Percentiles rank a stretch among this genome's conserved stretches.
Evolutionary conservation across 2,888 invertebrate species (phyloP).

Genomic region (Diadegma fenestrale): DNA sequence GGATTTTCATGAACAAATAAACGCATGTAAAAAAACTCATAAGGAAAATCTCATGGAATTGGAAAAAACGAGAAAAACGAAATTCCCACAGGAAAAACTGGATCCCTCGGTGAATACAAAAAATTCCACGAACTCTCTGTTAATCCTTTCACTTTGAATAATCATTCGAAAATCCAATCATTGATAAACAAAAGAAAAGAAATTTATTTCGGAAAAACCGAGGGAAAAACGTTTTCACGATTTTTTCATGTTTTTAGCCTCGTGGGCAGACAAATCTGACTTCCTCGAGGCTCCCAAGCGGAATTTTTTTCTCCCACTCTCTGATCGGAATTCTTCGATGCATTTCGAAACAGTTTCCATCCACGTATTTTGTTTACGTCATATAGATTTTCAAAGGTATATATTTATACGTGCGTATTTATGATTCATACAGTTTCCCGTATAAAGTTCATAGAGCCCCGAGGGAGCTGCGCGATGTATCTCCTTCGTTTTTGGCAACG

Average conservation of each 20-base stretch:
- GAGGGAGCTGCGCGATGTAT: slow-evolving; percentile 31
- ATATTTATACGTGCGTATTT: neutral
- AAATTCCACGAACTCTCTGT: neutral
- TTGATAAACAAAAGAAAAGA: neutral
- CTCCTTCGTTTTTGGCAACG: slow-evolving; percentile 38
- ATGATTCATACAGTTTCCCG: neutral
- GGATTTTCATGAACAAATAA: neutral
- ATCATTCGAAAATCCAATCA: neutral
- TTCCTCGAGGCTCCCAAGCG: neutral
- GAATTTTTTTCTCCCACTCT: neutral
- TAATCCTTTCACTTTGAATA: neutral
- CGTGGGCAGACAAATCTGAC: neutral
- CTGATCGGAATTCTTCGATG: slow-evolving; percentile 38
- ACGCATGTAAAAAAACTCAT: no score
- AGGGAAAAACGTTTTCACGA: neutral
- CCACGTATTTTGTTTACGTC: slow-evolving; percentile 4
- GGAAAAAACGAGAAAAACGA: neutral
- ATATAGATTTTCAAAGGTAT: neutral
- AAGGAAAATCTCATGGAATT: neutral
- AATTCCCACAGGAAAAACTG: neutral
- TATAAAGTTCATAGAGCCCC: slow-evolving; percentile 18
- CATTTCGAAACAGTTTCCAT: slow-evolving; percentile 19
- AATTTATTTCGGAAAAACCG: neutral
- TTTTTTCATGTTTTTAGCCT: neutral
- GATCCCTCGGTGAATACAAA: neutral